A percentile compares a stretch with the other conserved stretches of the same genome.
Conservation (phyloP, 2,113 vertebrate species). For the Chroicocephalus ridibundus region DNA sequence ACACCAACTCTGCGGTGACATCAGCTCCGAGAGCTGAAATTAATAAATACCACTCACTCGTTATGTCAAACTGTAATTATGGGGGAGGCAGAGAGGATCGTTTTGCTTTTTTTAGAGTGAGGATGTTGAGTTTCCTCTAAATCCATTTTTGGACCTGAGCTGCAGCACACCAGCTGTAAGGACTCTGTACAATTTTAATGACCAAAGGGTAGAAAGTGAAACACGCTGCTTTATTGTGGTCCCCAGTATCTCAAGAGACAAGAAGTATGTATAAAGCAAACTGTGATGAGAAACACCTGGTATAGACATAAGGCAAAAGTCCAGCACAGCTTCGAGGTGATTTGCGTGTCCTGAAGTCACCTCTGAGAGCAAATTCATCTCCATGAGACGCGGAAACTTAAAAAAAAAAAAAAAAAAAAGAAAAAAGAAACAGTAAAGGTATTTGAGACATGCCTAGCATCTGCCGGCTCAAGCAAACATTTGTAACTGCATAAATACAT, state of each 20-base stretch:
- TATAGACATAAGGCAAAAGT: not conserved
- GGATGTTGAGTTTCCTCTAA: not conserved
- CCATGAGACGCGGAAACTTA: not conserved
- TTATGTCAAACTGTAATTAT: not conserved
- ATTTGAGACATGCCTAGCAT: slow-evolving; percentile 39
- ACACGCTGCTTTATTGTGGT: not conserved
- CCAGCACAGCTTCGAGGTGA: not conserved
- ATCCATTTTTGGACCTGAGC: not conserved
- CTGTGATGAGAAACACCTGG: not conserved
- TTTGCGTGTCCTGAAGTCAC: slow-evolving; percentile 3
- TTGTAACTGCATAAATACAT: not conserved
- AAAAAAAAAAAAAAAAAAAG: not conserved
- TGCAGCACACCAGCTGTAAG: not conserved
- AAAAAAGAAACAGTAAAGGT: not conserved
- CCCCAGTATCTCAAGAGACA: not conserved
- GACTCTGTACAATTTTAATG: not conserved
- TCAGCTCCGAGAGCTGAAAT: not conserved
- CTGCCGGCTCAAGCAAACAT: not conserved
- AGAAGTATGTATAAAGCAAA: not conserved
- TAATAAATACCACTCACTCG: not conserved
- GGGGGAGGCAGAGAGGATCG: not conserved
- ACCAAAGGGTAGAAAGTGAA: not conserved
- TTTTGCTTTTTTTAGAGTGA: not conserved
- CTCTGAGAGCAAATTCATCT: not conserved
- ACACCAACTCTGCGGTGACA: not conserved